Percentiles rank a stretch among this genome's conserved stretches.
Evolutionary conservation across 2,113 vertebrate species (phyloP).

Genomic region (Nymphicus hollandicus): DNA sequence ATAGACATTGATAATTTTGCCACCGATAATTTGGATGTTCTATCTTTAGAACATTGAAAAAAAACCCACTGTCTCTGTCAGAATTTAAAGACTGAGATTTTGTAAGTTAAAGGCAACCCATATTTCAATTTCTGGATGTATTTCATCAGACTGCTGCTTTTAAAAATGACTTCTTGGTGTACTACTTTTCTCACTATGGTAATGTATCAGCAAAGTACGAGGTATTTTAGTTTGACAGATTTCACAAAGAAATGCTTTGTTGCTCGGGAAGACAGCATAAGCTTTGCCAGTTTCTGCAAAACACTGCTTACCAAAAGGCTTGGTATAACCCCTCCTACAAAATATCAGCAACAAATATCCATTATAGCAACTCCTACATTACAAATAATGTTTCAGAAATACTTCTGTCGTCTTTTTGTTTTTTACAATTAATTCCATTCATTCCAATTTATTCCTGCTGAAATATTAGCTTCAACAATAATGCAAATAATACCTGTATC

Average conservation of each 20-base stretch:
- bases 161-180: background rate
- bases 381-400: background rate
- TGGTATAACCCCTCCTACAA: background rate
- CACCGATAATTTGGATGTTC: background rate
- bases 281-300: slow-evolving; percentile 30
- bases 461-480: background rate
- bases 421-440: background rate
- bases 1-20: background rate
- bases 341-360: background rate
- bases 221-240: slow-evolving; percentile 37
- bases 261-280: background rate
- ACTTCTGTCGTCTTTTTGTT: background rate
- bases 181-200: slow-evolving; percentile 8
- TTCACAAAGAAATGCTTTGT: slow-evolving; percentile 18
- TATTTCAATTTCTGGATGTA: background rate
- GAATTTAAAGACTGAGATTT: background rate
- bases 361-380: background rate
- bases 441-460: background rate
- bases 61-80: background rate
- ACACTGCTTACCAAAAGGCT: slow-evolving; percentile 9
- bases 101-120: background rate
- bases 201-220: background rate
- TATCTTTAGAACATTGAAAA: background rate
- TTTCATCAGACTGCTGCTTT: slow-evolving; percentile 5
- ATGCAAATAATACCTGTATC: background rate